Conservation (phyloP, 1,140 invertebrate species). For the Camponotus floridanus region DNA sequence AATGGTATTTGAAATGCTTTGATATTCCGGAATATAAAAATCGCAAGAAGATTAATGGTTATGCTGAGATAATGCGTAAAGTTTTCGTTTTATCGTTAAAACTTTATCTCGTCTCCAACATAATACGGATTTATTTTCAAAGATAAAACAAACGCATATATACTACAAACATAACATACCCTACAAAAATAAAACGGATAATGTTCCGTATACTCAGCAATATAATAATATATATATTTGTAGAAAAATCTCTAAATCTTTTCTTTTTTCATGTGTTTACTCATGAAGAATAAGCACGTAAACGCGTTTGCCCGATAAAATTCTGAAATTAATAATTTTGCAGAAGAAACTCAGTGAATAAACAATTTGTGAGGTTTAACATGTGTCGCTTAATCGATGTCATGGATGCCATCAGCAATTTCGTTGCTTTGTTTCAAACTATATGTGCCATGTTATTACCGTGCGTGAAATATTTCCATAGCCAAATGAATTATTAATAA, state of each 20-base stretch:
- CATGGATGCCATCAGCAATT: background rate
- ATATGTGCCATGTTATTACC: background rate
- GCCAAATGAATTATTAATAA: slow-evolving; percentile 11
- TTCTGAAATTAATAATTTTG: slow-evolving; percentile 25
- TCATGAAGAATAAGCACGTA: background rate
- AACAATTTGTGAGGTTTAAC: slow-evolving; percentile 13
- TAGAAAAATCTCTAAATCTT: no score
- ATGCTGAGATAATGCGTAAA: background rate
- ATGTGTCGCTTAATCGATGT: background rate
- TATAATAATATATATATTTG: no score
- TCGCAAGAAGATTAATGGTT: slow-evolving; percentile 13
- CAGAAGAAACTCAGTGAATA: slow-evolving; percentile 30
- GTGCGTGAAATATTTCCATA: background rate
- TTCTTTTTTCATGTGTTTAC: background rate
- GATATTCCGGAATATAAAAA: slow-evolving; percentile 7
- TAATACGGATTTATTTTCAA: background rate
- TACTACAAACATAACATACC: no score
- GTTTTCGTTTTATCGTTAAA: background rate
- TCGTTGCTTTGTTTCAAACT: slow-evolving; percentile 19
- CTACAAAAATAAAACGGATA: no score
- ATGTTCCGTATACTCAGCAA: no score
- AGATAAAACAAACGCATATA: background rate
- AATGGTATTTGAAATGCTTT: background rate
- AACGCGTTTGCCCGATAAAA: background rate
- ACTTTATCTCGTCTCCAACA: slow-evolving; percentile 21